Base-by-base conservation (phyloP, 2,888 invertebrate genomes). In the Patella depressa region DNA sequence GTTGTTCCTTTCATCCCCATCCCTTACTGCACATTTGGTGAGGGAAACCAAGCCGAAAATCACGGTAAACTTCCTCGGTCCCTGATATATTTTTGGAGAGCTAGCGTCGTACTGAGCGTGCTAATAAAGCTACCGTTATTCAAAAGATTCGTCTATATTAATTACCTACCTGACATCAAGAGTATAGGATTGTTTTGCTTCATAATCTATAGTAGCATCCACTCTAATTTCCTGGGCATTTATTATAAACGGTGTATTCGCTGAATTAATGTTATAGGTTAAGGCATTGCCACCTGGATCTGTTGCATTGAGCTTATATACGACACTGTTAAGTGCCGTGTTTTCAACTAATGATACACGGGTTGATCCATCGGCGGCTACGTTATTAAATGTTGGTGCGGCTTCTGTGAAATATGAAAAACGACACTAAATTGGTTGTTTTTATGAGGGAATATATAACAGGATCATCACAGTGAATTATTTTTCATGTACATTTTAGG, bases 361-460 rank as follows among this genome's bases (percentile, higher is more conserved):
- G 0, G 59, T 59, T 59, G 59, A 24, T 24, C 65, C 65, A 65
- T 65, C 65, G 19, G 24, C 14, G 24, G 65, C 74, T n/a, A 74
- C 45, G 17, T 74, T 74, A 45, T 65, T 24, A 65, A 74, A 74
- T 59, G 74, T 65, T 12, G 74, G 65, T 11, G 74, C 15, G 2
- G 45, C 74, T 45, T 45, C 45, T 45, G 45, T 45, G 4, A 45
- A 45, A 45, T 45, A 9, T 45, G 9, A 45, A 9, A 45, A 45
- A 45, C 45, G 7, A 1, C 9, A 45, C 7, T 45, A 45, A 45
- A 45, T 45, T 45, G 45, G 45, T 45, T 5, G 45, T 45, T 9
- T 45, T 45, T 45, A 45, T 7, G 9, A 45, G 45, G 7, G 45
- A 45, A 45, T 45, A 34, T 34, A 34, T 34, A 45, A 9, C 1